Conservation (phyloP, 2,888 invertebrate species). For the Drosophila sordidula region DNA sequence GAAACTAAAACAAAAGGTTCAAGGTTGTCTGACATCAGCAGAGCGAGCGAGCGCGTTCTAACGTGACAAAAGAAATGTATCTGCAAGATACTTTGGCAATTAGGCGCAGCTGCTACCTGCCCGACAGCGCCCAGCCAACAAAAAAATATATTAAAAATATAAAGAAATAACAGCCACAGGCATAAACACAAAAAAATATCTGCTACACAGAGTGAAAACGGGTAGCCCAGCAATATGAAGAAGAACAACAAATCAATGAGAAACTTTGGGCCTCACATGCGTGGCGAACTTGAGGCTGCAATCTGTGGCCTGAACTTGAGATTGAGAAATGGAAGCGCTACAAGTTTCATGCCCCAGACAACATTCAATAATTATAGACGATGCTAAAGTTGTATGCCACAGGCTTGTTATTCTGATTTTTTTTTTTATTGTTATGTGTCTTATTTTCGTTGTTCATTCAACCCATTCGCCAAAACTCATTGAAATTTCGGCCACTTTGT, state of each 20-base stretch:
- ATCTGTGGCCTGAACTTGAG: slow-evolving; percentile 61
- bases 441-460: slow-evolving; percentile 50
- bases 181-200: slow-evolving; percentile 8
- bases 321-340: slow-evolving; percentile 61
- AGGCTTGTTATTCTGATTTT: slow-evolving; percentile 15
- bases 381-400: slow-evolving; percentile 39
- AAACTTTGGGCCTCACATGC: slow-evolving; percentile 41
- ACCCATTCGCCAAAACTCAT: slow-evolving; percentile 49
- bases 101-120: slow-evolving; percentile 79
- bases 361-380: slow-evolving; percentile 63
- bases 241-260: slow-evolving; percentile 36
- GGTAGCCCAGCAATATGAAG: slow-evolving; percentile 21
- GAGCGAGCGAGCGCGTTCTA: slow-evolving; percentile 51
- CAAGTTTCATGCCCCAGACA: slow-evolving; percentile 63
- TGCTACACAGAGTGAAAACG: slow-evolving; percentile 30
- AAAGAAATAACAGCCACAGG: slow-evolving; percentile 3
- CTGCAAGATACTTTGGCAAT: slow-evolving; percentile 73
- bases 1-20: slow-evolving; percentile 70
- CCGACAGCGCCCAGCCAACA: slow-evolving; percentile 9
- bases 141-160: slow-evolving; percentile 15
- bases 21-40: slow-evolving; percentile 77
- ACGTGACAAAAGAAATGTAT: slow-evolving; percentile 78
- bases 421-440: neutral
- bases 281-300: slow-evolving; percentile 53
- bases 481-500: slow-evolving; percentile 67